Conservation (phyloP, 2,888 invertebrate genomes). For the Volucella inflata region DNA sequence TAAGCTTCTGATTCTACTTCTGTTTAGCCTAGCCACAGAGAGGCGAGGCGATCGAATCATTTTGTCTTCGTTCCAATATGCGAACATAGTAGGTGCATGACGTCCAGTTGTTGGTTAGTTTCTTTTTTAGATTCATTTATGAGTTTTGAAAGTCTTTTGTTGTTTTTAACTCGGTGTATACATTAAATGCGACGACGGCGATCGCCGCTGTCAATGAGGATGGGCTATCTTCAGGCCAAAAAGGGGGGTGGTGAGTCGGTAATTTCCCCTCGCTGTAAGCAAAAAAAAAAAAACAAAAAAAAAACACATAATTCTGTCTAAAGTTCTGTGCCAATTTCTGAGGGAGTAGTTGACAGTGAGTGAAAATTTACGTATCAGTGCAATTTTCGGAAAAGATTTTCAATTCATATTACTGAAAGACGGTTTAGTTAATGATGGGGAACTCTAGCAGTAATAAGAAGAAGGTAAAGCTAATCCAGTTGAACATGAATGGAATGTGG, state of each 20-base stretch:
- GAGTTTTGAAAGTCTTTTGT: constrained; percentile 69
- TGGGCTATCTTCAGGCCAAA: constrained; percentile 28
- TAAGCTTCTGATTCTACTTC: constrained; percentile 1
- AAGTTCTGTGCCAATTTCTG: constrained; percentile 51
- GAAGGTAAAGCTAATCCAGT: constrained; percentile 13
- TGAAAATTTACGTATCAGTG: constrained; percentile 60
- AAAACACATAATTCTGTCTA: constrained; percentile 51
- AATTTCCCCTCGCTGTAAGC: constrained; percentile 54
- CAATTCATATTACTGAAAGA: not conserved
- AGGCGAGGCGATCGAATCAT: constrained; percentile 54
- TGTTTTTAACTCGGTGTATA: constrained; percentile 59
- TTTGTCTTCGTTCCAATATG: constrained; percentile 66
- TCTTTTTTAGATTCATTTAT: constrained; percentile 63
- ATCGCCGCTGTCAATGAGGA: constrained; percentile 58
- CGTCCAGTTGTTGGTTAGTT: constrained; percentile 66
- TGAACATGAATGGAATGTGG: constrained; percentile 4
- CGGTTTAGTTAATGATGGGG: constrained; percentile 46
- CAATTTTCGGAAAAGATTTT: constrained; percentile 43
- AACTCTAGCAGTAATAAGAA: constrained; percentile 56
- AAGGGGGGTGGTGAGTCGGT: constrained; percentile 34
- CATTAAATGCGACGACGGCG: constrained; percentile 58
- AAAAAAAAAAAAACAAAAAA: constrained; percentile 55
- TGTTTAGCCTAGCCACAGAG: constrained; percentile 7
- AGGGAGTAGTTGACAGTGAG: constrained; percentile 56
- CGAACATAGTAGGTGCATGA: constrained; percentile 69